Conservation (phyloP, 2,113 vertebrate genomes). For the Corythaeola cristata region DNA sequence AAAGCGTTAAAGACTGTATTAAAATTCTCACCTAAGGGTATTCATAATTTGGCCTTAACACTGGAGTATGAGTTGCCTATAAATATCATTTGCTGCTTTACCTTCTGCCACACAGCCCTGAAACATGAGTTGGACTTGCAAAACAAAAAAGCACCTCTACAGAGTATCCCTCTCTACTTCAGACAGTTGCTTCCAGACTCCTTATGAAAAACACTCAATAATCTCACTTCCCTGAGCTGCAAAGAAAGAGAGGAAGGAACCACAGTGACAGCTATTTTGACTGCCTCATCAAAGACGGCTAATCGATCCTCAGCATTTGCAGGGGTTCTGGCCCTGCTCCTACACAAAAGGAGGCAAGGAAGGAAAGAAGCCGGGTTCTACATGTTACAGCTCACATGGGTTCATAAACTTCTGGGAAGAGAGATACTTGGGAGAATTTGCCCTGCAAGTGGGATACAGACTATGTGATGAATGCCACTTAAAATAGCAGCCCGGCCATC, state of each 20-base stretch:
- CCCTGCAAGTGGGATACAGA: background rate
- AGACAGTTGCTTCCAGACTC: background rate
- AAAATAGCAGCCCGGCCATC: background rate
- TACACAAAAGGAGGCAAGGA: background rate
- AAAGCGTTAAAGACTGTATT: background rate
- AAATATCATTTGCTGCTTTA: background rate
- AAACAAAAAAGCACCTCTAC: background rate
- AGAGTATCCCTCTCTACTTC: background rate
- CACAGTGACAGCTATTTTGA: background rate
- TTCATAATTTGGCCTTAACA: background rate
- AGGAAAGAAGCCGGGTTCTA: background rate
- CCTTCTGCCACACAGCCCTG: background rate
- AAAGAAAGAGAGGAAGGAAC: background rate
- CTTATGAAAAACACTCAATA: background rate
- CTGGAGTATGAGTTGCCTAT: background rate
- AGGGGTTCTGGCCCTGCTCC: background rate
- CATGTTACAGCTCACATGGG: rapidly evolving
- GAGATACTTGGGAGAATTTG: background rate
- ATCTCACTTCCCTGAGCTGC: background rate
- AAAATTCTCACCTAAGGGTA: background rate
- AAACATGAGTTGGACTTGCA: background rate
- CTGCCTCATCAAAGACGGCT: background rate
- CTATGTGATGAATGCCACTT: background rate
- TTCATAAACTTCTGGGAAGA: background rate
- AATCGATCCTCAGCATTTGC: background rate